Percentiles rank a stretch among this genome's conserved stretches.
phyloP scores from a whole-genome alignment of 2,113 vertebrate genomes.

The Larimichthys polyactis region DNA sequence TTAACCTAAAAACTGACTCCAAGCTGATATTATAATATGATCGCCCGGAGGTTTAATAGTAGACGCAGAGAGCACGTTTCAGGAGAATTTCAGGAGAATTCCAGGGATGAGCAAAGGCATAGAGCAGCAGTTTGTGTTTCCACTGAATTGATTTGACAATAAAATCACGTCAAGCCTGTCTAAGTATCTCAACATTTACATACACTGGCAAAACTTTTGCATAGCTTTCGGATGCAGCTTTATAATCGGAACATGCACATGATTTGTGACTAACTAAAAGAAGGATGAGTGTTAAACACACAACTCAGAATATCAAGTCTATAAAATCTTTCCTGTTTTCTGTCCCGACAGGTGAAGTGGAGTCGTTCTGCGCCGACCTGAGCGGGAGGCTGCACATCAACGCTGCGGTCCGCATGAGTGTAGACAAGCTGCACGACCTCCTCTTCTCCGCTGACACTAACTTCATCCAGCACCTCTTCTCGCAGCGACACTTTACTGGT shows the following conservation, averaged over 20 bases:
- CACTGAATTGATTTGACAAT: neutral
- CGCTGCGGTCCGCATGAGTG: slow-evolving; percentile 84
- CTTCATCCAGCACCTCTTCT: slow-evolving; percentile 90
- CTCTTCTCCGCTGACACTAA: slow-evolving; percentile 90
- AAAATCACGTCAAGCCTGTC: neutral
- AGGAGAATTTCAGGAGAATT: too few relatives aligned
- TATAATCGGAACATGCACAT: neutral
- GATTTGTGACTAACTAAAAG: neutral
- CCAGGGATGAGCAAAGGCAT: neutral
- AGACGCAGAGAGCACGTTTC: too few relatives aligned
- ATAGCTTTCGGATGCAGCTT: neutral
- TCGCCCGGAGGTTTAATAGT: neutral
- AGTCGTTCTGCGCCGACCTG: slow-evolving; percentile 87
- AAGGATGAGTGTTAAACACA: neutral
- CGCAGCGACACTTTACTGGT: slow-evolving; percentile 92
- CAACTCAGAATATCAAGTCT: neutral
- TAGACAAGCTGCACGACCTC: slow-evolving; percentile 90
- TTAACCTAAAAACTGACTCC: neutral
- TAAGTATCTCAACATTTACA: neutral
- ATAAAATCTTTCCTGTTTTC: neutral
- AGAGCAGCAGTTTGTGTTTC: neutral
- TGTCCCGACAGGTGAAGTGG: slow-evolving; percentile 85
- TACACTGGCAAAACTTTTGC: neutral
- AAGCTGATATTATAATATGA: neutral
- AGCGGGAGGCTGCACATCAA: slow-evolving; percentile 89